Evolutionary conservation across 2,888 invertebrate genomes (phyloP).

Genomic region (Coleophora deauratella): DNA sequence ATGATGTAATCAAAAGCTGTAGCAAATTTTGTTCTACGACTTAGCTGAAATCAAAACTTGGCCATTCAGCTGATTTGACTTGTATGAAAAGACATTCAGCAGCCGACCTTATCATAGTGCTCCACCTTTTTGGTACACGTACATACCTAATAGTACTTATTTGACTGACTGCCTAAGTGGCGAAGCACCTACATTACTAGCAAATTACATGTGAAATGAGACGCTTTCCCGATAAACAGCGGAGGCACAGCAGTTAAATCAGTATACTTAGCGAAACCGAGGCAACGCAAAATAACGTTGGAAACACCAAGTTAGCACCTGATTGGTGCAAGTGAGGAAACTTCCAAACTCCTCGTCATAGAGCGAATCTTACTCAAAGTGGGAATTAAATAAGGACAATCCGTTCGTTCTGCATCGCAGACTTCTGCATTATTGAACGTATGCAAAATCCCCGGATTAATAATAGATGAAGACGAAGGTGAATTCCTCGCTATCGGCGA

Average conservation of each 20-base stretch:
- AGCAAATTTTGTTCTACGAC: too few relatives aligned
- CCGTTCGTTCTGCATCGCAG: conserved; percentile 47
- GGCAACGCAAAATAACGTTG: conserved; percentile 4
- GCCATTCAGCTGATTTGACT: too few relatives aligned
- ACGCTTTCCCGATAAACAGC: background rate
- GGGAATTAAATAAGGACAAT: conserved; percentile 59
- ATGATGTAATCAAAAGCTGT: too few relatives aligned
- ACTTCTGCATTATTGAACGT: conserved; percentile 58
- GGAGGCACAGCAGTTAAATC: background rate
- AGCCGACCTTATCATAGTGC: too few relatives aligned
- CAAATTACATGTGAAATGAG: background rate
- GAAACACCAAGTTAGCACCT: conserved; percentile 29
- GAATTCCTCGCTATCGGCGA: conserved; percentile 42
- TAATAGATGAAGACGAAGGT: conserved; percentile 57
- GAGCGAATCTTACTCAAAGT: conserved; percentile 29
- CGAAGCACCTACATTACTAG: too few relatives aligned
- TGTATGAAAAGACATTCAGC: too few relatives aligned
- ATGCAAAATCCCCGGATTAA: conserved; percentile 58
- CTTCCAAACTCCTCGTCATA: conserved; percentile 16
- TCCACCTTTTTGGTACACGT: too few relatives aligned
- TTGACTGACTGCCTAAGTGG: too few relatives aligned
- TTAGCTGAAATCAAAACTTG: too few relatives aligned
- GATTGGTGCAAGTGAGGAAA: conserved; percentile 31
- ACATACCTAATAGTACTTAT: too few relatives aligned
- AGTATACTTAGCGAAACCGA: conserved; percentile 13